Conservation (phyloP, 2,797 vertebrate genomes). For the Vultur gryphus region DNA sequence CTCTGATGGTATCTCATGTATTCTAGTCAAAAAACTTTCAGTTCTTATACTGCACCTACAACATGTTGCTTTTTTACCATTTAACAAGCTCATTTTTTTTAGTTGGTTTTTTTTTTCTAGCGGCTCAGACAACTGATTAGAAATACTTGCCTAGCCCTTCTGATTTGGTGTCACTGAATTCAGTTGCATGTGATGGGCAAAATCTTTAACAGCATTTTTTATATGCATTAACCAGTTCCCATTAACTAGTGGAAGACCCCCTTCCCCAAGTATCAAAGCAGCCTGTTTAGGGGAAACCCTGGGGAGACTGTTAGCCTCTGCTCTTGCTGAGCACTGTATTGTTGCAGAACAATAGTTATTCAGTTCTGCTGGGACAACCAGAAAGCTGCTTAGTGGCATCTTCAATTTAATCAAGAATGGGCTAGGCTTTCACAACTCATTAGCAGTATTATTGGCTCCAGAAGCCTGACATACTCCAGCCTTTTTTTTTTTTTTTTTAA, state of each 20-base stretch:
- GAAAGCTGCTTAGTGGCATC: slow-evolving; percentile 37
- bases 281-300: not conserved
- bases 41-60: not conserved
- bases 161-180: not conserved
- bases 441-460: slow-evolving; percentile 21
- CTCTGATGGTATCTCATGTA: not conserved
- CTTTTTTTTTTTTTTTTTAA: not conserved
- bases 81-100: not conserved
- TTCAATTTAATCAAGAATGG: slow-evolving; percentile 40
- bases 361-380: slow-evolving; percentile 38
- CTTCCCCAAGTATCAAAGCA: not conserved
- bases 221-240: not conserved
- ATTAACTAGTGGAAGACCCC: not conserved
- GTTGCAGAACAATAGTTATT: slow-evolving; percentile 54
- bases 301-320: not conserved
- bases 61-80: not conserved
- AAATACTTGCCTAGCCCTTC: not conserved
- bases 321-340: slow-evolving; percentile 19
- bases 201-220: not conserved
- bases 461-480: not conserved
- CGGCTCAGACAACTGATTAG: not conserved
- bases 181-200: not conserved
- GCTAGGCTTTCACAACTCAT: slow-evolving; percentile 41
- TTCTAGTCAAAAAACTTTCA: not conserved
- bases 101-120: not conserved